phyloP scores from a whole-genome alignment of 2,113 vertebrate genomes.

The Clarias batrachus region DNA sequence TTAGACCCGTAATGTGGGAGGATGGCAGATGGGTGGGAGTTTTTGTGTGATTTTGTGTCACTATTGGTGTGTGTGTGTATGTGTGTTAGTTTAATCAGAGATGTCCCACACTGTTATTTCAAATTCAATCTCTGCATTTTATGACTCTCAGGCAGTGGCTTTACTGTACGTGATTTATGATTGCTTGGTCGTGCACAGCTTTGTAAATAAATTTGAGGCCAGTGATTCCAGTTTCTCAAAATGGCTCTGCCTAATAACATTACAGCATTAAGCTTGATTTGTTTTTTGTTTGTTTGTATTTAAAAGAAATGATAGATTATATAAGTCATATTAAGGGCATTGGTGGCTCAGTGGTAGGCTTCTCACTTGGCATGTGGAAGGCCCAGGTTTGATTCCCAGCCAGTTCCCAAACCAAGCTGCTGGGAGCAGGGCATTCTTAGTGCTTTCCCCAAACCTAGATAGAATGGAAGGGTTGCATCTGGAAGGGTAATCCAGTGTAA shows the following conservation, averaged over 20 bases:
- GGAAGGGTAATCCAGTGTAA: no score
- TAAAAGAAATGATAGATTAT: neutral
- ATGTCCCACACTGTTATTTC: neutral
- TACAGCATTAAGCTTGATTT: neutral
- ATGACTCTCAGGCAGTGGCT: neutral
- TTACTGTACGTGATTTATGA: neutral
- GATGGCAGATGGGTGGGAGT: neutral
- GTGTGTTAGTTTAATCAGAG: neutral
- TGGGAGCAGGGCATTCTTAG: no score
- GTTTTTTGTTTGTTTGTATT: neutral
- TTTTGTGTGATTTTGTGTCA: constrained; percentile 3
- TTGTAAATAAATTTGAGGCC: neutral
- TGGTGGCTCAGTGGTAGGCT: no score
- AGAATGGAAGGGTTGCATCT: no score
- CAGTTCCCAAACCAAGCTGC: no score
- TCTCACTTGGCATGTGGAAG: no score
- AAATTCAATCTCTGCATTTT: neutral
- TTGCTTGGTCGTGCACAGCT: no score
- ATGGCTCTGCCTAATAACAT: neutral
- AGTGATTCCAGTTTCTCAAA: neutral
- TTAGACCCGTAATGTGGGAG: constrained; percentile 17
- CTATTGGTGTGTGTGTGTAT: neutral
- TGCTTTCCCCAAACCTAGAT: no score
- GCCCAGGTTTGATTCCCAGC: no score
- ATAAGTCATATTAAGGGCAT: neutral